These are phyloP conservation scores for Sturmia bella DNA, from an alignment of 2,888 invertebrate genomes.

Conservation along the genomic window DNA sequence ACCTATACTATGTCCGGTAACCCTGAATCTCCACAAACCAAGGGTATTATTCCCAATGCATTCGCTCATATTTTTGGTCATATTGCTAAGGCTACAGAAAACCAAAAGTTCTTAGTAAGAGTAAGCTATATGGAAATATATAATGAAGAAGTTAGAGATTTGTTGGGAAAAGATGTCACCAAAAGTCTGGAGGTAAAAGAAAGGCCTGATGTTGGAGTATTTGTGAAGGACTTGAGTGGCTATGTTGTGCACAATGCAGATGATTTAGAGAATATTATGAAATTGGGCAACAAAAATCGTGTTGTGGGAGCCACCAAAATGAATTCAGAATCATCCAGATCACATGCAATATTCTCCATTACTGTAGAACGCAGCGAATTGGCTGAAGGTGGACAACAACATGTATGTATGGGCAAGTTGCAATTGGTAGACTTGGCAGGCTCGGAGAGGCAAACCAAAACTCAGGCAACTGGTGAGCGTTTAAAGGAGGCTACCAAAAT, in stretches of 20 bases:
- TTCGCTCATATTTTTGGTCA: constrained; percentile 99
- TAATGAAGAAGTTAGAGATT: constrained; percentile 98
- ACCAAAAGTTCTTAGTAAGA: constrained; percentile 97
- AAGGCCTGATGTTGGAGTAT: constrained; percentile 96
- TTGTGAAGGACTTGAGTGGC: constrained; percentile 97
- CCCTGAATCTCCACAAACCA: constrained; percentile 91
- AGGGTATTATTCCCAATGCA: constrained; percentile 99
- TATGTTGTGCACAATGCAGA: constrained; percentile 99
- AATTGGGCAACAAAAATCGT: constrained; percentile 97
- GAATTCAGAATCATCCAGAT: constrained; percentile 97
- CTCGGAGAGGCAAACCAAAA: constrained; percentile 98
- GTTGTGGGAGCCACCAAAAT: constrained; percentile 96
- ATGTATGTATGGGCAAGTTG: constrained; percentile 96
- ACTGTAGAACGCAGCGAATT: constrained; percentile 97
- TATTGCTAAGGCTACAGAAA: constrained; percentile 95
- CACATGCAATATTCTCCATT: constrained; percentile 99
- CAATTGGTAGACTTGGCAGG: constrained; percentile 99
- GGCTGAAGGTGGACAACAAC: constrained; percentile 90
- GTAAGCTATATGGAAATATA: constrained; percentile 99
- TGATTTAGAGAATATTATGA: constrained; percentile 97
- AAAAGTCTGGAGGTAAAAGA: constrained; percentile 96
- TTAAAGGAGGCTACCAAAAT: constrained; percentile 99
- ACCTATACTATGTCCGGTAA: constrained; percentile 99
- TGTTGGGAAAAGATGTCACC: constrained; percentile 93
- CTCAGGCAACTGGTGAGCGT: constrained; percentile 95